A percentile compares a stretch with the other conserved stretches of the same genome.
Conservation (phyloP, 2,888 invertebrate species). For the Pristionchus fissidentatus region DNA sequence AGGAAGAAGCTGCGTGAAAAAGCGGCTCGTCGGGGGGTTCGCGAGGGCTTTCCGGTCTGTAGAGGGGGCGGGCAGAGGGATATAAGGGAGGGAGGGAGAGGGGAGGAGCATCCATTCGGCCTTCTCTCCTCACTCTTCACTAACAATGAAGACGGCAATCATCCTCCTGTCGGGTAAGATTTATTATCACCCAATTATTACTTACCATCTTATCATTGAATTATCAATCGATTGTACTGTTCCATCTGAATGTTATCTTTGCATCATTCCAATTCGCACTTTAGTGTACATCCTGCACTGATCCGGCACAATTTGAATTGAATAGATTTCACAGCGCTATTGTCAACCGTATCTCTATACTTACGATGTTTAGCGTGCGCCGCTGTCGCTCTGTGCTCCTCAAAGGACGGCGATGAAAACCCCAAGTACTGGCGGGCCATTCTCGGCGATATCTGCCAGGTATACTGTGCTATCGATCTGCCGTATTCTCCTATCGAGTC, state of each 20-base stretch:
- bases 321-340: too few species aligned
- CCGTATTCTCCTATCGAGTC: not conserved
- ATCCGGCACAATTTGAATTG: not conserved
- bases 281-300: not conserved
- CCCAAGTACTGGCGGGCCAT: constrained; percentile 73
- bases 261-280: not conserved
- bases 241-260: not conserved
- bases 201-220: not conserved
- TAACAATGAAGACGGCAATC: constrained; percentile 17
- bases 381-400: constrained; percentile 8
- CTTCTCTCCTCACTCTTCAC: not conserved
- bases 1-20: constrained; percentile 40
- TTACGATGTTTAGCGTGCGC: not conserved
- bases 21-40: constrained; percentile 24
- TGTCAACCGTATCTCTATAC: not conserved
- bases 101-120: not conserved
- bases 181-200: not conserved
- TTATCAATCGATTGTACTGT: not conserved
- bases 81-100: constrained; percentile 30
- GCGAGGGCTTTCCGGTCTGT: constrained; percentile 39
- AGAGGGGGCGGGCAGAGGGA: constrained; percentile 42
- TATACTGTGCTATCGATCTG: not conserved
- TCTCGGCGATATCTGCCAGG: constrained; percentile 73
- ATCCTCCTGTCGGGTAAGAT: constrained; percentile 10
- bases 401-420: constrained; percentile 64